Conservation (phyloP, 1,140 invertebrate species). For the Semibalanus balanoides region DNA sequence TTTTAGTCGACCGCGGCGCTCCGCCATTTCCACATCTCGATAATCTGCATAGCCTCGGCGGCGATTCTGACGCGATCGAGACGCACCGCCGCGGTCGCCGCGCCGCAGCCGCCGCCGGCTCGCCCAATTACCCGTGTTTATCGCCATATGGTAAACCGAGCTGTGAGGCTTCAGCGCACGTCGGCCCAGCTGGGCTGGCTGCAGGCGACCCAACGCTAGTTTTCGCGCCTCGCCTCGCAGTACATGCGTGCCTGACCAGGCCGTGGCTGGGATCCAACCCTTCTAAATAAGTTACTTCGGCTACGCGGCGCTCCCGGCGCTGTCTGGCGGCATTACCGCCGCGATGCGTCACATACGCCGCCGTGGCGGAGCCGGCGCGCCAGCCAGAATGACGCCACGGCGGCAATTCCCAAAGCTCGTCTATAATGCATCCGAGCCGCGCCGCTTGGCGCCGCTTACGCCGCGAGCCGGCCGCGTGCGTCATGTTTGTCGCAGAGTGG, state of each 20-base stretch:
- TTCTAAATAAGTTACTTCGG: neutral
- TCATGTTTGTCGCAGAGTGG: neutral
- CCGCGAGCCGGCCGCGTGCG: neutral
- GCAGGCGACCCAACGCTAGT: too few relatives aligned
- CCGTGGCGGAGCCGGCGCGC: too few relatives aligned
- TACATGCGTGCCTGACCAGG: too few relatives aligned
- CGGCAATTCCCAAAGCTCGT: neutral
- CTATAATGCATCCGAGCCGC: neutral
- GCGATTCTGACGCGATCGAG: neutral
- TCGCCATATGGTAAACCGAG: neutral
- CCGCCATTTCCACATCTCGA: neutral
- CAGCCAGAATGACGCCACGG: neutral
- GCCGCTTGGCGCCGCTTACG: neutral
- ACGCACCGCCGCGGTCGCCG: too few relatives aligned
- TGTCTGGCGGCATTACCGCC: neutral
- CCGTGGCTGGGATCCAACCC: too few relatives aligned
- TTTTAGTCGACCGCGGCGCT: neutral
- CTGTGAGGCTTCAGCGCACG: too few relatives aligned
- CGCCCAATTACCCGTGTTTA: neutral
- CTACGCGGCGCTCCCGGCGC: neutral
- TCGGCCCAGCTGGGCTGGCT: too few relatives aligned
- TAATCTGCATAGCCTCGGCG: neutral
- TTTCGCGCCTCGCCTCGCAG: too few relatives aligned
- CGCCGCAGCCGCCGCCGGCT: too few relatives aligned
- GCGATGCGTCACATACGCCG: neutral